Conservation (phyloP, 2,888 invertebrate species). For the Parnassius mnemosyne region DNA sequence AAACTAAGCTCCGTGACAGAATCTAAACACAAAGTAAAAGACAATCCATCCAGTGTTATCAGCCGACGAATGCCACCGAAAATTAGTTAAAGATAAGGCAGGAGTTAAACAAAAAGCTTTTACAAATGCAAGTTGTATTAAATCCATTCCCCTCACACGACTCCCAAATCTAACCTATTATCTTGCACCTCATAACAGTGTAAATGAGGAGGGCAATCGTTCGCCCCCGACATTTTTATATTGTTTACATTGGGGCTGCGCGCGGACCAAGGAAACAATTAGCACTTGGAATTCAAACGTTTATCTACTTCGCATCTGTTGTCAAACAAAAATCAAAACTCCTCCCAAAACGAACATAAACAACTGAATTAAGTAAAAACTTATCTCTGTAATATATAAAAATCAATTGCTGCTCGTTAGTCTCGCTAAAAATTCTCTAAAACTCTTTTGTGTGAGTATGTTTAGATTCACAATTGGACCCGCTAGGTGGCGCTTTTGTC, state of each 20-base stretch:
- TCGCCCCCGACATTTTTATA: slow-evolving; percentile 36
- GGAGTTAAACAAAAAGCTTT: slow-evolving; percentile 19
- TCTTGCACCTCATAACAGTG: slow-evolving; percentile 35
- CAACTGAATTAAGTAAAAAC: no score
- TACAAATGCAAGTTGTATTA: slow-evolving; percentile 15
- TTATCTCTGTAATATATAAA: no score
- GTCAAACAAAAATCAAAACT: no score
- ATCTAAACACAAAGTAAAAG: slow-evolving; percentile 21
- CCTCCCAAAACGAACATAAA: no score
- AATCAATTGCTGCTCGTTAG: no score
- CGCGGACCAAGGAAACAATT: slow-evolving; percentile 36
- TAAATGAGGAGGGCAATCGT: slow-evolving; percentile 37
- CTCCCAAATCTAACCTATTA: slow-evolving; percentile 36
- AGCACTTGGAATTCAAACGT: slow-evolving; percentile 33
- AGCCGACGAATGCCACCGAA: slow-evolving; percentile 18
- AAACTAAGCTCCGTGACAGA: slow-evolving; percentile 1
- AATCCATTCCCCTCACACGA: slow-evolving; percentile 27
- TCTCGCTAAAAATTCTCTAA: no score
- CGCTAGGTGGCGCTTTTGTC: no score
- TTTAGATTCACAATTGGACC: no score
- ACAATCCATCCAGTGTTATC: slow-evolving; percentile 16
- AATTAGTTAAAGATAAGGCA: slow-evolving; percentile 23
- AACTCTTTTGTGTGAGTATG: no score
- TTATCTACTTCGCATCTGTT: background rate
- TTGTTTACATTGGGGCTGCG: slow-evolving; percentile 20